Conservation (phyloP, 1,140 invertebrate species). For the Artemia franciscana region DNA sequence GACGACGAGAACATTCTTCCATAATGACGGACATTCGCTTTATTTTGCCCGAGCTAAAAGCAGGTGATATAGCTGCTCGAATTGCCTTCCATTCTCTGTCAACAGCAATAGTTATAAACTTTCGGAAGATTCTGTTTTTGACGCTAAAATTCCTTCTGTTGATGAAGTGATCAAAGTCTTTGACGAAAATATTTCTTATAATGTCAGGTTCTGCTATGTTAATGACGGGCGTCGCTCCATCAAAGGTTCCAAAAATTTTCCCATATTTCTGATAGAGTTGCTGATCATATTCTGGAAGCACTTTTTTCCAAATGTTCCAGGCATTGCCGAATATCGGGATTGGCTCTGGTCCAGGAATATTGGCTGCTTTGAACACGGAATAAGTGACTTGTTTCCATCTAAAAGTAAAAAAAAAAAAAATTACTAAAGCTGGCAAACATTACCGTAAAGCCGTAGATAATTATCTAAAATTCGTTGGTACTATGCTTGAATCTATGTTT, state of each 20-base stretch:
- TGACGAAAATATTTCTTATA: slow-evolving; percentile 23
- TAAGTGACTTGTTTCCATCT: neutral
- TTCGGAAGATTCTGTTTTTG: slow-evolving; percentile 1
- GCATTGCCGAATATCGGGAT: slow-evolving; percentile 4
- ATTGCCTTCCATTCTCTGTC: slow-evolving; percentile 20
- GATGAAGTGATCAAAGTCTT: slow-evolving; percentile 26
- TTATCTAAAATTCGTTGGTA: too few species aligned
- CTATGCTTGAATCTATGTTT: too few species aligned
- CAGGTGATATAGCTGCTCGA: slow-evolving; percentile 20
- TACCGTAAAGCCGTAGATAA: too few species aligned
- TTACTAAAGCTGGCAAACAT: too few species aligned
- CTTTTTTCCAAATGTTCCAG: slow-evolving; percentile 7
- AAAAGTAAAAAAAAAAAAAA: too few species aligned
- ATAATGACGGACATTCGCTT: slow-evolving; percentile 11
- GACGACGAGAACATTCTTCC: neutral
- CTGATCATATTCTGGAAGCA: slow-evolving; percentile 4
- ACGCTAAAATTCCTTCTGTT: slow-evolving; percentile 17
- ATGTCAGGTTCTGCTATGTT: slow-evolving; percentile 26
- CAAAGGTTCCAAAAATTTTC: slow-evolving; percentile 20
- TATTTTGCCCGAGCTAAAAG: slow-evolving; percentile 22
- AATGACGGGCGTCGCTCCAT: slow-evolving; percentile 22
- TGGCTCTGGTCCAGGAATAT: slow-evolving; percentile 7
- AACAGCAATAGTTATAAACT: slow-evolving; percentile 3
- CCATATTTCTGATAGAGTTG: slow-evolving; percentile 6
- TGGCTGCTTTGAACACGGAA: slow-evolving; percentile 1